Conservation (phyloP, 2,113 vertebrate species). For the Thunnus thynnus region DNA sequence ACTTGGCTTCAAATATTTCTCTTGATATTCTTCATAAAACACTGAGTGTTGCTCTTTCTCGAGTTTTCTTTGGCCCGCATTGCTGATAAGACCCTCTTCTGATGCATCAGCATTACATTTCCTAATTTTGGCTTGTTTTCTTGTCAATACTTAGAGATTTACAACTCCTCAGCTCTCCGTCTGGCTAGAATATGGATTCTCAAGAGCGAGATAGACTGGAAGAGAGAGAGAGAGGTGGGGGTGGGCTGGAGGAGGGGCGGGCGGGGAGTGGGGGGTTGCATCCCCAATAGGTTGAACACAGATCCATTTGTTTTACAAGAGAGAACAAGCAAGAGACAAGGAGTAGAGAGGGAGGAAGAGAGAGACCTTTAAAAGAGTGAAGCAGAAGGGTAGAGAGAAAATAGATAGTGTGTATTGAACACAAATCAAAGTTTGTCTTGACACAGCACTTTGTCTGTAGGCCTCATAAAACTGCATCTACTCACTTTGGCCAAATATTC, state of each 20-base stretch:
- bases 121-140: slow-evolving; percentile 51
- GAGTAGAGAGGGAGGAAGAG: slow-evolving; percentile 8
- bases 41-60: slow-evolving; percentile 15
- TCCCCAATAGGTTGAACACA: slow-evolving; percentile 19
- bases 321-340: slow-evolving; percentile 12
- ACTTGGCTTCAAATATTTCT: slow-evolving; percentile 4
- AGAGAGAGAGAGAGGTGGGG: neutral
- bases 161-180: slow-evolving; percentile 26
- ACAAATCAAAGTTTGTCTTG: slow-evolving; percentile 63
- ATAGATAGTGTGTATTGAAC: slow-evolving; percentile 42
- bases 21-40: slow-evolving; percentile 6
- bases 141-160: slow-evolving; percentile 48
- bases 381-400: slow-evolving; percentile 8
- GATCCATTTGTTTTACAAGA: slow-evolving; percentile 42
- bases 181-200: slow-evolving; percentile 34
- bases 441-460: slow-evolving; percentile 56
- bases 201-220: slow-evolving; percentile 5
- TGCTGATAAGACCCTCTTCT: slow-evolving; percentile 31
- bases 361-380: slow-evolving; percentile 10
- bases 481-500: slow-evolving; percentile 26
- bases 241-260: neutral
- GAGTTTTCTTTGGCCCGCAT: slow-evolving; percentile 5
- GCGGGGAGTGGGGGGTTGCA: neutral
- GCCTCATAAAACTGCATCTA: slow-evolving; percentile 51
- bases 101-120: slow-evolving; percentile 52